phyloP scores from a whole-genome alignment of 2,113 vertebrate species.

The Nipponia nippon region DNA sequence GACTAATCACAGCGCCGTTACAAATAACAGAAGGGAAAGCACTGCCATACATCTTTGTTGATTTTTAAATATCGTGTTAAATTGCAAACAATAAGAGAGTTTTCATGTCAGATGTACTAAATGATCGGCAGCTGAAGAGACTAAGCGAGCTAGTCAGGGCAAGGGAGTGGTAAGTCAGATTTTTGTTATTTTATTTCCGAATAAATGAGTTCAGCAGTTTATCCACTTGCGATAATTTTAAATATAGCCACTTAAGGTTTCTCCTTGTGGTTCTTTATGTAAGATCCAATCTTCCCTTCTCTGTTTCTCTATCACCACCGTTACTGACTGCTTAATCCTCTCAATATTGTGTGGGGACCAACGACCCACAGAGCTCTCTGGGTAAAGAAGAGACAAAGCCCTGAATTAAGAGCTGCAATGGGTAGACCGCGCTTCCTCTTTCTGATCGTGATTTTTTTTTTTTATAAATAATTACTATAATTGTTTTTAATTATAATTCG shows the following conservation, averaged over 20 bases:
- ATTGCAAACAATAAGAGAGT: background rate
- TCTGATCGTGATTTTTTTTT: background rate
- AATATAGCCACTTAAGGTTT: background rate
- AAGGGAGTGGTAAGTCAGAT: background rate
- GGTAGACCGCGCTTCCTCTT: background rate
- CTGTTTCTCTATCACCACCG: background rate
- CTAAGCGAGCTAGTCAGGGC: background rate
- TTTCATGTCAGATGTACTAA: background rate
- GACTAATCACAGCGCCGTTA: background rate
- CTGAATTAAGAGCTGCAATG: background rate
- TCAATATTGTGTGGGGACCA: background rate
- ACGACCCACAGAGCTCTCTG: background rate
- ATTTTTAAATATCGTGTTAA: background rate
- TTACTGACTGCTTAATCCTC: background rate
- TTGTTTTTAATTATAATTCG: background rate
- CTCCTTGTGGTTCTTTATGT: background rate
- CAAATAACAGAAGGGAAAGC: conserved; percentile 36
- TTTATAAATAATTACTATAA: background rate
- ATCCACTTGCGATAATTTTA: background rate
- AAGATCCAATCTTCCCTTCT: background rate
- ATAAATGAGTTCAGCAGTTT: background rate
- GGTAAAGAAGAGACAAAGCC: background rate
- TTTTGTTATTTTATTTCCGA: background rate
- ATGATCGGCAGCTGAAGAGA: background rate
- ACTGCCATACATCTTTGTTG: conserved; percentile 13